Base-by-base conservation (phyloP, 2,113 vertebrate genomes). In the Symphodus melops region DNA sequence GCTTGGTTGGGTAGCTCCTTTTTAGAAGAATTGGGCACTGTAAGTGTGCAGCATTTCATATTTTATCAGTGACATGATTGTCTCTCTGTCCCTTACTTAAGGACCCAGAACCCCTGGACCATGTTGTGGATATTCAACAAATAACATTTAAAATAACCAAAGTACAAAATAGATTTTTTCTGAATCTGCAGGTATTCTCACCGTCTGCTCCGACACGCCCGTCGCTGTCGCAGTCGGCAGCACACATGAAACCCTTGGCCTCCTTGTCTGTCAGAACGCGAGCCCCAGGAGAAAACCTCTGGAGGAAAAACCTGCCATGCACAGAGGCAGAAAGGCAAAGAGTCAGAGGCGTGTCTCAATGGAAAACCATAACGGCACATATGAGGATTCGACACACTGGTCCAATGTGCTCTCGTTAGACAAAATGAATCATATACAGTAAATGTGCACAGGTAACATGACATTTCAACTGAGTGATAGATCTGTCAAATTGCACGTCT, bases 181-280 rank as follows among this genome's bases (percentile, higher is more conserved):
- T 8, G 19, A 48, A 5, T 6, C 6, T 1, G 46, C 46, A 48
- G 16, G 16, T 17, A 4, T 16, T 49, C 81, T 89, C 92, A 98
- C 98, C 98, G 0, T 97, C 96, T 64, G 89, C 95, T 84, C 98
- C 98, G 9, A 99, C 96, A 89, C 93, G 96, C 1, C 97, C 98
- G 5, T 99, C 98, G 7, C 94, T 95, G 0, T 99, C 97, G 0
- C 95, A 96, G 61, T 99, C 98, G 28, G 94, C 96, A 20, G 94
- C 94, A 4, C 84, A 81, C 87, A 99, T 72, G 92, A 99, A 94
- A 57, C 86, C 92, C 89, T 96, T 98, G 79, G 95, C 96, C 93
- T 99, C 98, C 71, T 94, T 94, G 59, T 92, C 74, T 0, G 96
- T 98, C 89, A 99, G 90, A 53, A 95, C 94, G 44, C 98, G 95